A percentile compares a stretch with the other conserved stretches of the same genome.
Evolutionary conservation across 2,888 invertebrate species (phyloP).

Genomic region (Aelia acuminata): DNA sequence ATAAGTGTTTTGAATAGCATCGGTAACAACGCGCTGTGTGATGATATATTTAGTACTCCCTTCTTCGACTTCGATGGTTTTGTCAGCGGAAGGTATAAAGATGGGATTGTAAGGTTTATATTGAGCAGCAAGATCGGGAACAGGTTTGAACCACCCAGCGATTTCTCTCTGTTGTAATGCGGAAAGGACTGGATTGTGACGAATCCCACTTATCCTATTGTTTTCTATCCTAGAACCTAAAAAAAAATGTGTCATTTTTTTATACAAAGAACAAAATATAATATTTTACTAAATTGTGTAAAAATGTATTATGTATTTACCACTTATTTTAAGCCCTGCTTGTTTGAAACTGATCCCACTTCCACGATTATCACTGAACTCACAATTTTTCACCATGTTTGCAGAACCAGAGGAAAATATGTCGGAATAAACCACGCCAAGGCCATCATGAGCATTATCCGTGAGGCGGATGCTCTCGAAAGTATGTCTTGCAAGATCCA

Average conservation of each 20-base stretch:
- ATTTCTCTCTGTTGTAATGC: constrained; percentile 89
- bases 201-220: constrained; percentile 89
- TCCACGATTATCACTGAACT: constrained; percentile 86
- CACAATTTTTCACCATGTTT: constrained; percentile 86
- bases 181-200: constrained; percentile 91
- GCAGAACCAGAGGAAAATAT: constrained; percentile 88
- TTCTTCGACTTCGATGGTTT: constrained; percentile 69
- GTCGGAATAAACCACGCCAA: constrained; percentile 95
- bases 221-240: constrained; percentile 83
- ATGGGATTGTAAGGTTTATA: constrained; percentile 83
- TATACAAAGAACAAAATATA: too few relatives aligned
- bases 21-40: constrained; percentile 77
- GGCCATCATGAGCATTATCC: constrained; percentile 92
- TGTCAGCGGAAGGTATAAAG: constrained; percentile 74
- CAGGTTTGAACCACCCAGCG: constrained; percentile 89
- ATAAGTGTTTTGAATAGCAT: constrained; percentile 70
- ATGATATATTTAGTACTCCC: constrained; percentile 86
- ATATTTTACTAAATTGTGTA: not conserved
- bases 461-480: constrained; percentile 85
- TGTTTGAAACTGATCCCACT: constrained; percentile 93
- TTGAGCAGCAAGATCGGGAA: constrained; percentile 77
- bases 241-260: too few relatives aligned
- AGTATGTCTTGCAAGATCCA: constrained; percentile 87
- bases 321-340: constrained; percentile 83
- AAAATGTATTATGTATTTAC: constrained; percentile 65